A percentile compares a stretch with the other conserved stretches of the same genome.
These are phyloP conservation scores for Dicaeum eximium DNA, from an alignment of 2,113 vertebrate genomes.

Conservation along the genomic window DNA sequence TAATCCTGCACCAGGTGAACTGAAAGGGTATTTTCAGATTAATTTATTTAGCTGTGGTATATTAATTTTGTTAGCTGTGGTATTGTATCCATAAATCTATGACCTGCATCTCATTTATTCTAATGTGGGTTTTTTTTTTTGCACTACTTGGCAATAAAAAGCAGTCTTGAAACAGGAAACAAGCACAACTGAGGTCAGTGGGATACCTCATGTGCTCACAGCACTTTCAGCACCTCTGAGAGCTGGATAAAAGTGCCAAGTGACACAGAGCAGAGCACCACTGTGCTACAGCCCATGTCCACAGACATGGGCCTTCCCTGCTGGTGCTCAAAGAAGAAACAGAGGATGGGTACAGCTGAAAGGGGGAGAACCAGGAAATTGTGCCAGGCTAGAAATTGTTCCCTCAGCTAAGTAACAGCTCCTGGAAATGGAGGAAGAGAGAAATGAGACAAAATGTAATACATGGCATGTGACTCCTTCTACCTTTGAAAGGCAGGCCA, in stretches of 20 bases:
- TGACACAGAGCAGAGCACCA: not conserved
- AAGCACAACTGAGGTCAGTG: not conserved
- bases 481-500: not conserved
- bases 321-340: not conserved
- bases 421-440: not conserved
- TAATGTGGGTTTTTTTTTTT: not conserved
- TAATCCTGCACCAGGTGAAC: not conserved
- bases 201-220: not conserved
- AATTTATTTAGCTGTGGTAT: not conserved
- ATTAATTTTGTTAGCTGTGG: not conserved
- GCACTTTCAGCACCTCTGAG: not conserved
- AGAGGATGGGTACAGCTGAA: not conserved
- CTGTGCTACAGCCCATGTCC: not conserved
- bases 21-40: not conserved
- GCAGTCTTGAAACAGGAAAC: not conserved
- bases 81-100: not conserved
- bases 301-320: too few species aligned
- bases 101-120: not conserved
- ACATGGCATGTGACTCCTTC: not conserved
- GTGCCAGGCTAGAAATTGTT: not conserved
- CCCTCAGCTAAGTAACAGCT: not conserved
- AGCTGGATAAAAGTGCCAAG: not conserved
- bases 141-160: not conserved
- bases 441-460: not conserved
- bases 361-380: not conserved